A percentile compares a stretch with the other conserved stretches of the same genome.
Evolutionary conservation across 2,113 vertebrate species (phyloP).

Genomic region (Hassar affinis): DNA sequence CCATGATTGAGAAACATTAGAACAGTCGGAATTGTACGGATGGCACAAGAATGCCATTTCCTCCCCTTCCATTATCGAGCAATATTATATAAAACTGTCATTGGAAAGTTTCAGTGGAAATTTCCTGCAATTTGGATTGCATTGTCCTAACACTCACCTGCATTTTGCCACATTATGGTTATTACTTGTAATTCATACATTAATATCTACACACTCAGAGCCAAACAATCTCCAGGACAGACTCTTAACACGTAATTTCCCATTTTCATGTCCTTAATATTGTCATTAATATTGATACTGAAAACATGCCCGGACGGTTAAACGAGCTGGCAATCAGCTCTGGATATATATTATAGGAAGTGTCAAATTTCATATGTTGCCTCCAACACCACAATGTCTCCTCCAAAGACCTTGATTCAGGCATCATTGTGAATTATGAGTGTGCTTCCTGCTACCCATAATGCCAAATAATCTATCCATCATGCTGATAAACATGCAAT

Average conservation of each 20-base stretch:
- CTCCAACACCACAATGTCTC: constrained; percentile 13
- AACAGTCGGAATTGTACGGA: not conserved
- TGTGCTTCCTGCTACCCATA: constrained; percentile 4
- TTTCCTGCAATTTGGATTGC: not conserved
- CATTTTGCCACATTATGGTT: not conserved
- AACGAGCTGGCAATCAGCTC: constrained; percentile 2
- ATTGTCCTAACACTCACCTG: not conserved
- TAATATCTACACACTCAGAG: not conserved
- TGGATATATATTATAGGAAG: not conserved
- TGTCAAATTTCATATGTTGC: constrained; percentile 30
- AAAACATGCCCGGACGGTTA: constrained; percentile 4
- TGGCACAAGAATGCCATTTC: not conserved
- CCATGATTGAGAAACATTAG: not conserved
- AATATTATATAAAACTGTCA: not conserved
- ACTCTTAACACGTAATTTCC: not conserved
- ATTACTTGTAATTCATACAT: not conserved
- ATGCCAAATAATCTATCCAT: constrained; percentile 27
- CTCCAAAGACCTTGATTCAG: constrained; percentile 18
- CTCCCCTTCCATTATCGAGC: no score
- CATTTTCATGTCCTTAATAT: no score
- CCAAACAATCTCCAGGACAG: not conserved
- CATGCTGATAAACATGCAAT: constrained; percentile 26
- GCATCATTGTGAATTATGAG: constrained; percentile 20
- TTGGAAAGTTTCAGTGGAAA: not conserved
- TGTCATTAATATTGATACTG: constrained; percentile 11